These are phyloP conservation scores for Glaucopsyche alexis DNA, from an alignment of 2,888 invertebrate species.

Conservation along the genomic window DNA sequence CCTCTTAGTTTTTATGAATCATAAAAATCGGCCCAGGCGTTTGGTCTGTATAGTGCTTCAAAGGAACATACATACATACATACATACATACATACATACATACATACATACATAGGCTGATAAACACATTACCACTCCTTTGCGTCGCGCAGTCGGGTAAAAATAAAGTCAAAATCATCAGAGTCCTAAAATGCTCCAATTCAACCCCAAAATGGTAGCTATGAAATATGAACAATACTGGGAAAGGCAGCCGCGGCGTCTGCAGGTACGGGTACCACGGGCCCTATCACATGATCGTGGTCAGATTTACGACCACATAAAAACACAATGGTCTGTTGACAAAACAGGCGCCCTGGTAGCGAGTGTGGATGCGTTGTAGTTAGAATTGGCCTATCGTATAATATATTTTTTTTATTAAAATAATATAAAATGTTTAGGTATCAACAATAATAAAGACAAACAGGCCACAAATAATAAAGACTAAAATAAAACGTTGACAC, in stretches of 20 bases:
- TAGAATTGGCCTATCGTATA: neutral
- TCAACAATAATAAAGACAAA: too few species aligned
- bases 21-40: too few species aligned
- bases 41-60: too few species aligned
- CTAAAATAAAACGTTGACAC: too few species aligned
- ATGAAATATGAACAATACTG: constrained; percentile 24
- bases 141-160: too few species aligned
- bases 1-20: too few species aligned
- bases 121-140: too few species aligned
- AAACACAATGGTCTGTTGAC: constrained; percentile 57
- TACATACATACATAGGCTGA: too few species aligned
- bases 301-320: constrained; percentile 69
- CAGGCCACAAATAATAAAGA: too few species aligned
- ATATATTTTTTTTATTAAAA: too few species aligned
- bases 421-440: neutral
- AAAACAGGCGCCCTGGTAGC: constrained; percentile 49
- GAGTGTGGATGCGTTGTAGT: constrained; percentile 40
- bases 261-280: constrained; percentile 36
- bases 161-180: neutral
- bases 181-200: neutral
- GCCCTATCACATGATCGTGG: constrained; percentile 57
- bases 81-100: too few species aligned
- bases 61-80: too few species aligned
- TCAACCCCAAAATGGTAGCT: constrained; percentile 6
- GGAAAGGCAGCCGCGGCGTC: constrained; percentile 19